Evolutionary conservation across 2,888 invertebrate species (phyloP), one percentile per base, ranked within the genome.

Genomic region (Teleiodes luculella): DNA sequence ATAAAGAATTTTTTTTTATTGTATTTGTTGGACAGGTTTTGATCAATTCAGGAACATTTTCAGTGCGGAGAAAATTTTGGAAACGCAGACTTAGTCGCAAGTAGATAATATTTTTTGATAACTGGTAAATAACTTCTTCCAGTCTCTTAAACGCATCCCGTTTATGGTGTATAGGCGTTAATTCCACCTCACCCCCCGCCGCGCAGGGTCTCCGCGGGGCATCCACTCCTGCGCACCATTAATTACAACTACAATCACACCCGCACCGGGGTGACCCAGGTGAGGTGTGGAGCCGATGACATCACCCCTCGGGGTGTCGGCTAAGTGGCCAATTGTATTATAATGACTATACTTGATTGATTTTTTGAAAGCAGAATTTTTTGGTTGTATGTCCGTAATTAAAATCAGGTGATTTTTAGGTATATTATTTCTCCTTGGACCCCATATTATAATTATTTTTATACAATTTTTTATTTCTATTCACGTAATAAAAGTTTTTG

Each of bases 201-300:
- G 82, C 52, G 80, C 58, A 55, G 68, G 62, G 52, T 56, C 77
- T 24, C 82, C 57, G 65, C 82, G 73, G 80, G 85, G 68, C 65
- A 66, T 64, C 75, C 57, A 64, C 66, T 68, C 68, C 63, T 55
- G 69, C 68, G 68, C 70, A 68, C 62, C 68, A 43, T 73, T 76
- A 78, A 79, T 82, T 83, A 80, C 75, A 79, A 57, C 55, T 62
- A 47, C 62, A 60, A 70, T 70, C 37, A 46, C 72, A 72, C 70
- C 70, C 61, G 67, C 62, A 67, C 67, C 61, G 67, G 62, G 67
- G 66, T 74, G n/a, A n/a, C n/a, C n/a, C n/a, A n/a, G n/a, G n/a
- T n/a, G n/a, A n/a, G n/a, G n/a, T n/a, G 74, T 75, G 69, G 67
- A 67, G 68, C 67, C 56, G 63, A 63, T 59, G 56, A 52, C 20